phyloP scores from a whole-genome alignment of 1,140 invertebrate species.

The Lanistes nyassanus region DNA sequence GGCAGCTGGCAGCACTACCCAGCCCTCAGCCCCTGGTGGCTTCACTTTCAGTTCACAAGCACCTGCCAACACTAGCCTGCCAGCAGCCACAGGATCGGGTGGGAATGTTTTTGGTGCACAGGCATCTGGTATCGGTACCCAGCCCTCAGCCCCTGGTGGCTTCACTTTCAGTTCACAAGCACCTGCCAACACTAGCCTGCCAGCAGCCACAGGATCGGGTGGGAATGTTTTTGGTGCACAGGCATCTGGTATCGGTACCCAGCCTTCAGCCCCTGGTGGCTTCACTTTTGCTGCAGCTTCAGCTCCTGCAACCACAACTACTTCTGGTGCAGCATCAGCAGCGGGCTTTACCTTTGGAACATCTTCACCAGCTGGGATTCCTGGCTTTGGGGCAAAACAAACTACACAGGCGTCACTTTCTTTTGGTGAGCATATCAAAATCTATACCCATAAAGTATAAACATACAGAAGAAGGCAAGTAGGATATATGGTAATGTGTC shows the following conservation, averaged over 20 bases:
- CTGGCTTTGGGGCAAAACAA: background rate
- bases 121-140: background rate
- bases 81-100: slow-evolving; percentile 21
- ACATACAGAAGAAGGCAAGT: too few relatives aligned
- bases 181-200: slow-evolving; percentile 4
- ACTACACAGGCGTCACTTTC: background rate
- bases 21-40: slow-evolving; percentile 27
- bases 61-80: background rate
- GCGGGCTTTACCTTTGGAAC: background rate
- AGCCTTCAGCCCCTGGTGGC: background rate
- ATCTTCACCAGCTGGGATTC: background rate
- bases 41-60: slow-evolving; percentile 39
- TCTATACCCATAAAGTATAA: too few relatives aligned
- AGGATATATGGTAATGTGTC: too few relatives aligned
- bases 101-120: slow-evolving; percentile 14
- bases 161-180: slow-evolving; percentile 20
- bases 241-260: background rate
- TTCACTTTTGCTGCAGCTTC: slow-evolving; percentile 17
- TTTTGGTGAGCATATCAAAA: background rate
- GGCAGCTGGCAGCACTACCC: slow-evolving; percentile 4
- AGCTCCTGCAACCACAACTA: slow-evolving; percentile 12
- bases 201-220: slow-evolving; percentile 12
- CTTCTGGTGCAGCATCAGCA: slow-evolving; percentile 7
- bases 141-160: slow-evolving; percentile 13
- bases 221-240: background rate